Evolutionary conservation across 2,888 invertebrate genomes (phyloP).

Genomic region (Craniophora ligustri): DNA sequence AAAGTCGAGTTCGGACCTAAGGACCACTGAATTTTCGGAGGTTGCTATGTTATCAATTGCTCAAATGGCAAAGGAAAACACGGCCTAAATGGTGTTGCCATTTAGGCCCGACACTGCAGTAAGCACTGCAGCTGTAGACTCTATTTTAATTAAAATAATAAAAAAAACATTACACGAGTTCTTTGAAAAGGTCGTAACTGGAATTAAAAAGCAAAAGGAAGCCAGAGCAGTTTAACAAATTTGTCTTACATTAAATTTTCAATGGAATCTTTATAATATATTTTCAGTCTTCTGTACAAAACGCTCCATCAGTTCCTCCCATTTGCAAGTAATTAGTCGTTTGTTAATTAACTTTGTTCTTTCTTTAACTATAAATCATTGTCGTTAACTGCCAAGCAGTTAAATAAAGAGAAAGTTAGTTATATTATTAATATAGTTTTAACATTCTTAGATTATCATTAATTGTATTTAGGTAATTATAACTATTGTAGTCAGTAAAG

Average conservation of each 20-base stretch:
- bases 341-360: conserved; percentile 53
- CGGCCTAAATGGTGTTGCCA: no score
- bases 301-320: conserved; percentile 32
- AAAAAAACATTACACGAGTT: background rate
- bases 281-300: conserved; percentile 20
- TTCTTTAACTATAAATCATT: conserved; percentile 55
- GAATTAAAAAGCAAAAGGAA: background rate
- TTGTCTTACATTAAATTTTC: background rate
- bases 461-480: background rate
- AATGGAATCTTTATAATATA: background rate
- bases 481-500: background rate
- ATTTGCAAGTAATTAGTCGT: conserved; percentile 45
- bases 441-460: conserved; percentile 1
- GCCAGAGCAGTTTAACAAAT: background rate
- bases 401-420: conserved; percentile 39
- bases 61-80: no score
- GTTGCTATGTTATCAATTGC: no score
- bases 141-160: no score
- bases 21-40: no score
- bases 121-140: no score
- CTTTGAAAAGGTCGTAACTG: background rate
- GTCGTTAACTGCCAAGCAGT: conserved; percentile 45
- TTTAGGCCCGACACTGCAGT: no score
- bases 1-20: no score
- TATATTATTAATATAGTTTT: conserved; percentile 27